Evolutionary conservation across 2,888 invertebrate species (phyloP), one percentile per base, ranked within the genome.

Genomic region (Aproaerema taeniolella): DNA sequence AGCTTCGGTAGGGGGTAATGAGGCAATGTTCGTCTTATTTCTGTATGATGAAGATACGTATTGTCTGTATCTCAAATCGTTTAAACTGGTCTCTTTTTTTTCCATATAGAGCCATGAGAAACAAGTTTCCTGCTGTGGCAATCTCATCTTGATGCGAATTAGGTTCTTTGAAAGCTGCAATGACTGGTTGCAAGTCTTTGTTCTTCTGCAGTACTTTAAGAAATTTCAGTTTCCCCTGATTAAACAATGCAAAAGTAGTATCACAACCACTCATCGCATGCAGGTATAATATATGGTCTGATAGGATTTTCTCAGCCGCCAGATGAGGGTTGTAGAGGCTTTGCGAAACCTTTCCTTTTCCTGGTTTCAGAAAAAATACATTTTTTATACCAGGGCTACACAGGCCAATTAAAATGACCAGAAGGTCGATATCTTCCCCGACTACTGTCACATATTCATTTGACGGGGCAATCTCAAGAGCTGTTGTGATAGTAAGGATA

Each of bases 81-180:
- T 11, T 17, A 17, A 33, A 33, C 15, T 11, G 17, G n/a, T n/a
- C n/a, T 33, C n/a, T 33, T 33, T 33, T 11, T n/a, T n/a, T n/a
- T n/a, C n/a, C n/a, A n/a, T n/a, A n/a, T n/a, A n/a, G n/a, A n/a
- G n/a, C n/a, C n/a, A n/a, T n/a, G n/a, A n/a, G n/a, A n/a, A n/a
- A n/a, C n/a, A n/a, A n/a, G n/a, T n/a, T n/a, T n/a, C n/a, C 33
- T 33, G 33, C 33, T 33, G 33, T 33, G 33, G 33, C 33, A 33
- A 17, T 16, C 33, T 33, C n/a, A n/a, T n/a, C n/a, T n/a, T n/a
- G n/a, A n/a, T n/a, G n/a, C n/a, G n/a, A n/a, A n/a, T n/a, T n/a
- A 33, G 17, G 33, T 7, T 33, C 33, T 33, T 33, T 33, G 17
- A 33, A 33, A 33, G 33, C 33, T 33, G 15, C 20, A 33, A 33